Base-by-base conservation (phyloP, 1,140 invertebrate genomes). In the Zaprionus africanus region DNA sequence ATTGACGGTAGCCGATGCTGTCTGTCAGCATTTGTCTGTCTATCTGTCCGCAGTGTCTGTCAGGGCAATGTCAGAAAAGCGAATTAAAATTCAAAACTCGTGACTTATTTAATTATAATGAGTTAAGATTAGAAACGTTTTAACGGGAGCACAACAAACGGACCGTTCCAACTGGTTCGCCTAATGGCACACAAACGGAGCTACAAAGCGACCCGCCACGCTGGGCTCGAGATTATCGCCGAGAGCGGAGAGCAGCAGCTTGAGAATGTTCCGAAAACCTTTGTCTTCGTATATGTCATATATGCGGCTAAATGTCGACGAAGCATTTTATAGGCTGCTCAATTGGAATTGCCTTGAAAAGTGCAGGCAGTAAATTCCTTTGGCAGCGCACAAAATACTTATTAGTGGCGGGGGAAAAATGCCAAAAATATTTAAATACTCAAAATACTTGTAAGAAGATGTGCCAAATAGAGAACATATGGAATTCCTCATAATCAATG, bases 101-200 rank as follows among this genome's bases (percentile, higher is more conserved):
- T 90, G 85, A 90, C 85, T 90, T 90, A 90, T 90, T 90, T 90
- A 90, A 90, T 90, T 90, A 90, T 90, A 88, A 88, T 88, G 85
- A 88, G 85, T 90, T 90, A 70, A 90, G 85, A 88, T 90, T 90
- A 90, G 85, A 88, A 90, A 69, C 81, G 82, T 81, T 81, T 84
- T 79, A 82, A 82, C 83, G 85, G 84, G 84, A 88, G 84, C 76
- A 74, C 46, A 51, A 24, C 46, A 51, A 24, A 51, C 46, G 46
- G 17, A 22, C 46, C 62, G 70, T 24, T 51, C 75, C 68, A 72
- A 54, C 51, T 72, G 68, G 57, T 34, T 34, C 84, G 83, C 81
- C 76, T 81, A 87, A 83, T 88, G 84, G 80, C 83, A 82, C 69
- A 82, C 15, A 15, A n/a, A n/a, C 38, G n/a, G 15, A 41, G 38